Percentiles rank a stretch among this genome's conserved stretches.
Conservation (phyloP, 2,888 invertebrate species). For the Rugalucina vietnamica region DNA sequence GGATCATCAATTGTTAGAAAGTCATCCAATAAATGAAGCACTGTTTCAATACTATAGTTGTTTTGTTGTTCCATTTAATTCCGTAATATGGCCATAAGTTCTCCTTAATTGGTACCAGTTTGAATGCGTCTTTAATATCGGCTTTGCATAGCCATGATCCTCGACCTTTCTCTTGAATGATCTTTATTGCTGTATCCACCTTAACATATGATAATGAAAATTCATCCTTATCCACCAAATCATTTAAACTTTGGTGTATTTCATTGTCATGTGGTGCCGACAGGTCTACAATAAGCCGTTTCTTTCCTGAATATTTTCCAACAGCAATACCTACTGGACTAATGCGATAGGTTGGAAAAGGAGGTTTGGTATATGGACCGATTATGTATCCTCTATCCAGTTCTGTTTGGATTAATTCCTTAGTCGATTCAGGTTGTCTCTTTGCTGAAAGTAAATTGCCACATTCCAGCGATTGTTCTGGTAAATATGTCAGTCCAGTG, state of each 20-base stretch:
- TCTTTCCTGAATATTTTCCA: constrained; percentile 53
- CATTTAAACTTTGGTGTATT: constrained; percentile 45
- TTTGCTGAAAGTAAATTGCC: constrained; percentile 44
- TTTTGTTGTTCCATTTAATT: constrained; percentile 47
- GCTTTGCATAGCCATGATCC: constrained; percentile 45
- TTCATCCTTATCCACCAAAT: constrained; percentile 56
- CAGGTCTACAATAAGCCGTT: constrained; percentile 56
- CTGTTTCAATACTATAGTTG: constrained; percentile 38
- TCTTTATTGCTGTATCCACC: constrained; percentile 55
- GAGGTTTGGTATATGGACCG: constrained; percentile 37
- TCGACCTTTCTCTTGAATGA: constrained; percentile 30
- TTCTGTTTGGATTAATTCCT: constrained; percentile 38
- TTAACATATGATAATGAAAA: constrained; percentile 49
- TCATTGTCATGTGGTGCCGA: constrained; percentile 55
- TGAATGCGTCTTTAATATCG: constrained; percentile 57
- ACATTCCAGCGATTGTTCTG: neutral
- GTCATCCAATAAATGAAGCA: constrained; percentile 54
- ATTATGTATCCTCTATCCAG: constrained; percentile 46
- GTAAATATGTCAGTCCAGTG: neutral
- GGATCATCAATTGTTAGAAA: constrained; percentile 42
- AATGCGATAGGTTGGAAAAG: constrained; percentile 47
- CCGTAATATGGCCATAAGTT: constrained; percentile 39
- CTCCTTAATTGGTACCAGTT: constrained; percentile 47
- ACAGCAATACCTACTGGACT: constrained; percentile 50
- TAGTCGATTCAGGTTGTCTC: constrained; percentile 26